Conservation (phyloP, 37 sponge, comb jelly and placozoan genomes). For the Haliclona indistincta region DNA sequence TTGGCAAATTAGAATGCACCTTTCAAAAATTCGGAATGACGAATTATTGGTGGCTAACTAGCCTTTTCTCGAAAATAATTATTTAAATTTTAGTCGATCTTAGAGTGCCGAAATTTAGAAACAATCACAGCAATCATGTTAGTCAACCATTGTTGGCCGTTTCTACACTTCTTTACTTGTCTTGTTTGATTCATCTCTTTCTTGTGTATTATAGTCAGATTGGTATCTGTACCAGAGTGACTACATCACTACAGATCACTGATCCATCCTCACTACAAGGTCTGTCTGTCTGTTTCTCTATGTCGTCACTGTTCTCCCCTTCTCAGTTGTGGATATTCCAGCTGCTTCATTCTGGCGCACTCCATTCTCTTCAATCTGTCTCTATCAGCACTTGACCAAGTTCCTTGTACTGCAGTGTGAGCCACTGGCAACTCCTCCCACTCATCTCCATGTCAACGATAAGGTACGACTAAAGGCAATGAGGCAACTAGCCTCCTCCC, state of each 20-base stretch:
- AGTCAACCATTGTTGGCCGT: too few relatives aligned
- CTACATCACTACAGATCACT: conserved; percentile 73
- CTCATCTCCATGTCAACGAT: not conserved
- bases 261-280: conserved; percentile 85
- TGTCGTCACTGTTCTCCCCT: not conserved
- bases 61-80: too few relatives aligned
- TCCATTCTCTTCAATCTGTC: conserved; percentile 80
- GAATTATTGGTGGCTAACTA: too few relatives aligned
- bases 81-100: too few relatives aligned
- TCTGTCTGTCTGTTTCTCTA: too few relatives aligned
- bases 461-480: conserved; percentile 3
- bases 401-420: conserved; percentile 89
- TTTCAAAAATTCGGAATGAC: too few relatives aligned
- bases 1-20: too few relatives aligned
- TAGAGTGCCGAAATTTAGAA: too few relatives aligned
- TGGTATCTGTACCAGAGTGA: conserved; percentile 68
- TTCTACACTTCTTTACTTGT: not conserved
- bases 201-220: conserved; percentile 45
- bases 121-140: too few relatives aligned
- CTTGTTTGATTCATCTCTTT: not conserved
- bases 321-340: conserved; percentile 70
- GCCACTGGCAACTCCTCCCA: conserved; percentile 3
- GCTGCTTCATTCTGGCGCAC: conserved; percentile 70
- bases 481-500: not conserved
- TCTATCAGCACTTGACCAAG: conserved; percentile 75